Evolutionary conservation across 2,797 vertebrate genomes (phyloP).

Genomic region (Parauchenoglanis ngamensis): DNA sequence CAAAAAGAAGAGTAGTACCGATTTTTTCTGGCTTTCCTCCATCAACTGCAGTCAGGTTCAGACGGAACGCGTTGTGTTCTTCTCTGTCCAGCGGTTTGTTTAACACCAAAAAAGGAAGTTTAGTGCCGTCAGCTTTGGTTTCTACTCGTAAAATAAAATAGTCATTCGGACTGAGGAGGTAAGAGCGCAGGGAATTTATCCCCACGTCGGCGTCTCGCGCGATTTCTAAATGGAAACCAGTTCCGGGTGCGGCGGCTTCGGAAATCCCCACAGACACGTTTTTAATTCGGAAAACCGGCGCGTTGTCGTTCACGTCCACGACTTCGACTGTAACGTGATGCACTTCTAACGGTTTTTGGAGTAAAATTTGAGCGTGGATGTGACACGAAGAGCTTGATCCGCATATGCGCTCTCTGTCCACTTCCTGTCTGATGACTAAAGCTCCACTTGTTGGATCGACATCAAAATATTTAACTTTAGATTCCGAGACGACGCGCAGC

Average conservation of each 20-base stretch:
- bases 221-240: conserved; percentile 76
- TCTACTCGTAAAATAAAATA: conserved; percentile 78
- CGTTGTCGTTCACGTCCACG: conserved; percentile 82
- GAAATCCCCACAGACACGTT: conserved; percentile 70
- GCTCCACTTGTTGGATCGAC: conserved; percentile 73
- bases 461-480: conserved; percentile 75
- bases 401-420: conserved; percentile 81
- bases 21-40: conserved; percentile 40
- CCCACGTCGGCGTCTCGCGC: conserved; percentile 81
- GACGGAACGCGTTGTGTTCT: conserved; percentile 67
- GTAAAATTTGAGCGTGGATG: conserved; percentile 76
- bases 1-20: conserved; percentile 35
- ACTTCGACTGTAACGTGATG: conserved; percentile 79
- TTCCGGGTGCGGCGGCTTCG: conserved; percentile 74
- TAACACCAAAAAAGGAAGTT: conserved; percentile 79
- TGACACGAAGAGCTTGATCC: conserved; percentile 73
- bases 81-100: conserved; percentile 80
- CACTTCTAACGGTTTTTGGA: conserved; percentile 79
- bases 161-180: conserved; percentile 71
- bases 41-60: conserved; percentile 68
- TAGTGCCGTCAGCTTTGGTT: conserved; percentile 76
- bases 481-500: conserved; percentile 74
- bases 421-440: conserved; percentile 76
- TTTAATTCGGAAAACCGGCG: conserved; percentile 73
- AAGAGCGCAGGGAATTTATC: conserved; percentile 74